Conservation (phyloP, 2,888 invertebrate genomes). For the Drosophila recens region DNA sequence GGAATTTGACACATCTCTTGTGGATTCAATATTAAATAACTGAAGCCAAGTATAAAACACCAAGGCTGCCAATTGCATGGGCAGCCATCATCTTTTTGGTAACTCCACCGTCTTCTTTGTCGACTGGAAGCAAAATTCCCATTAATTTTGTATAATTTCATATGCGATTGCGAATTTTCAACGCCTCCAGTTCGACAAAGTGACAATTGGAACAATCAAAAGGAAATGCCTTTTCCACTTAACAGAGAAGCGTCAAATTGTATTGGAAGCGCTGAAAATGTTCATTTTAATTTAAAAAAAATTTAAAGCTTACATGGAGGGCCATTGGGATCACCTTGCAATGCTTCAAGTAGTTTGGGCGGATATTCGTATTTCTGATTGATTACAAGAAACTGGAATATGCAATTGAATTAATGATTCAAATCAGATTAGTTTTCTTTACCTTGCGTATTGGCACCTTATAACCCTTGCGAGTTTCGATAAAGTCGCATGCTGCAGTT, state of each 20-base stretch:
- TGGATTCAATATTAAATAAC: neutral
- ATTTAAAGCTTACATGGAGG: constrained; percentile 39
- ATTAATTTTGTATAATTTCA: constrained; percentile 4
- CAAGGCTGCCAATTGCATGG: constrained; percentile 11
- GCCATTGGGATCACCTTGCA: constrained; percentile 44
- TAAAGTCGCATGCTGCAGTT: constrained; percentile 46
- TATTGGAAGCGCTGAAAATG: constrained; percentile 1
- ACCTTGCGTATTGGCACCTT: constrained; percentile 58
- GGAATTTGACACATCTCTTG: neutral
- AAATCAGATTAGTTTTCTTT: constrained; percentile 1
- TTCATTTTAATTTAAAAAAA: neutral
- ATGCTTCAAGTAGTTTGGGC: constrained; percentile 53
- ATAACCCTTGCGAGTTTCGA: constrained; percentile 72
- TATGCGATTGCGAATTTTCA: neutral
- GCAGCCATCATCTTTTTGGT: constrained; percentile 11
- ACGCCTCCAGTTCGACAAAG: neutral
- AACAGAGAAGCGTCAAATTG: constrained; percentile 5
- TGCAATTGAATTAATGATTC: neutral
- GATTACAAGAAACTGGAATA: constrained; percentile 18
- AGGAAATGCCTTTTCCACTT: neutral
- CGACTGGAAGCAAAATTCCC: constrained; percentile 49
- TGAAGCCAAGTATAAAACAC: constrained; percentile 3
- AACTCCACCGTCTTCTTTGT: neutral
- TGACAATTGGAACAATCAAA: neutral
- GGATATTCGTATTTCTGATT: constrained; percentile 72